phyloP scores from a whole-genome alignment of 23 tunicate species.

The Halocynthia aurantium region DNA sequence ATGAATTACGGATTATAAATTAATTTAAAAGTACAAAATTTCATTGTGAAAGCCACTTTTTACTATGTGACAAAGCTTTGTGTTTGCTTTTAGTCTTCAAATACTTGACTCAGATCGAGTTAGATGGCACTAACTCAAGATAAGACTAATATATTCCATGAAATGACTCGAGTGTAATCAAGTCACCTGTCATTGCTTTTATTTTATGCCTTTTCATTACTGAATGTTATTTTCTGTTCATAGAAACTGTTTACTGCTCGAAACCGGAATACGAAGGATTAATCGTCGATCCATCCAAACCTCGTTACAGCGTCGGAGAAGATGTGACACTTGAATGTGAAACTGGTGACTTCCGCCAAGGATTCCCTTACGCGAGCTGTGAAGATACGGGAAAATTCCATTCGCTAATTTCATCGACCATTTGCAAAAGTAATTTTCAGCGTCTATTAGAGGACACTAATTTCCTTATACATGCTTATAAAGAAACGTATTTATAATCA shows the following conservation, averaged over 20 bases:
- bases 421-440: background rate
- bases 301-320: background rate
- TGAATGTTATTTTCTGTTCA: background rate
- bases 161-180: too few relatives aligned
- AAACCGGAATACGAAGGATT: background rate
- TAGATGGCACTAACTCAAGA: too few relatives aligned
- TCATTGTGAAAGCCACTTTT: too few relatives aligned
- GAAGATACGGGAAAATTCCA: constrained; percentile 3
- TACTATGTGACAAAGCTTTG: too few relatives aligned
- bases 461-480: background rate
- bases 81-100: too few relatives aligned
- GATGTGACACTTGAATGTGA: background rate
- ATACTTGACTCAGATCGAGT: too few relatives aligned
- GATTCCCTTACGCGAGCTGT: background rate
- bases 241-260: background rate
- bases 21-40: too few relatives aligned
- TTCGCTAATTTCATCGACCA: background rate
- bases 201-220: background rate
- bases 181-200: too few relatives aligned
- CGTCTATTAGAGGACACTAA: background rate
- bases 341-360: background rate
- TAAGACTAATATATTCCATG: too few relatives aligned
- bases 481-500: background rate
- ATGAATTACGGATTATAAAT: too few relatives aligned
- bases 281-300: background rate